Evolutionary conservation across 2,797 vertebrate genomes (phyloP), one percentile per base, ranked within the genome.

Genomic region (Cossypha dichroa): DNA sequence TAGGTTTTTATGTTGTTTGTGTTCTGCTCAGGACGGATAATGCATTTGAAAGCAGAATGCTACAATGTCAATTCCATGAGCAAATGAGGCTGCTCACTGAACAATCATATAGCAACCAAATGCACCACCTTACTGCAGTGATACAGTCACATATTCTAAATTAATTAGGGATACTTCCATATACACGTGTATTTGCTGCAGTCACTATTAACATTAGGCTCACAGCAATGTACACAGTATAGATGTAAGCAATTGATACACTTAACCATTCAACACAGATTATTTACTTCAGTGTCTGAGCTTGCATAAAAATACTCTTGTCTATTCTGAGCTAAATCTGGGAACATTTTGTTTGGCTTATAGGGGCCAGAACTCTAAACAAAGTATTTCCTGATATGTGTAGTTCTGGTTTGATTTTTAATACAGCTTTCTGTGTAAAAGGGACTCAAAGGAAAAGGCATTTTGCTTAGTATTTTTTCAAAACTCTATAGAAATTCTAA

Each of bases 1-100:
- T 95, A 87, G 74, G 72, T 96, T 83, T 93, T 84, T 91, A 77
- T 93, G 77, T 94, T 94, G 90, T 93, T 94, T 63, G 1, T 96
- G 90, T 95, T 95, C 93, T 97, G 94, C 78, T 95, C 84, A 73
- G 89, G 87, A 78, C 28, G 94, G 96, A 96, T 95, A 97, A 97
- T 96, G 92, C 76, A 96, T 93, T 69, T 96, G 94, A 94, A 95
- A 97, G 90, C 78, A 92, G 85, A 95, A 94, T 87, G 90, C 82
- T 91, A 62, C 87, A 91, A 92, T 95, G 87, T 69, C 87, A 73
- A 79, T 93, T 90, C 82, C 83, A 36, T 67, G 56, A 94, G 76
- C 67, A 92, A 96, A 80, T 58, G 76, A 75, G 82, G 54, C 69
- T 51, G 34, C 85, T 95, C 77, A 55, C 69, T 62, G 93, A 97